Conservation (phyloP, 2,797 vertebrate genomes). For the Danionella dracula region DNA sequence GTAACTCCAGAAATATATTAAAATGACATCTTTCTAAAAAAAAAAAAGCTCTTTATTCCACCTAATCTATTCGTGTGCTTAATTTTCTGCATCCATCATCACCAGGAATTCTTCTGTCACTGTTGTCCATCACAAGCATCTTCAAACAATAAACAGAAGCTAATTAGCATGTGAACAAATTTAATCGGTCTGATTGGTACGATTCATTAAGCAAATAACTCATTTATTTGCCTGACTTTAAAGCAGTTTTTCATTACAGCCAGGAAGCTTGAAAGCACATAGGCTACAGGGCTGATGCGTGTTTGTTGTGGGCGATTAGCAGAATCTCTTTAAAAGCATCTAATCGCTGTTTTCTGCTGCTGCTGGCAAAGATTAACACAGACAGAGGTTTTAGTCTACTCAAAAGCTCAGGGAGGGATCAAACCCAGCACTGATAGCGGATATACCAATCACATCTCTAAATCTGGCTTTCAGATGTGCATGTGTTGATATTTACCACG, state of each 20-base stretch:
- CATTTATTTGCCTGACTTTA: conserved; percentile 8
- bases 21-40: neutral
- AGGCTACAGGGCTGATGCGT: neutral
- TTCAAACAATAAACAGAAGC: neutral
- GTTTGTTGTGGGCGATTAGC: conserved; percentile 27
- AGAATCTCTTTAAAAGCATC: conserved; percentile 19
- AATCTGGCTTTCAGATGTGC: conserved; percentile 8
- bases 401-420: neutral
- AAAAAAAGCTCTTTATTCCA: neutral
- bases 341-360: conserved; percentile 2
- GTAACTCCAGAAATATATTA: no score
- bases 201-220: neutral
- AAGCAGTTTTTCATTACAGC: conserved; percentile 11
- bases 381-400: conserved; percentile 12
- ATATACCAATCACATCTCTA: conserved; percentile 14
- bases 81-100: no score
- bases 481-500: neutral
- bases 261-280: conserved; percentile 13
- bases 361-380: conserved; percentile 17
- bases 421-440: neutral
- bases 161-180: neutral
- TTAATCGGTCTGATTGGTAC: neutral
- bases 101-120: no score
- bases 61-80: no score
- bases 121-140: neutral